These are phyloP conservation scores for Microctonus hyperodae DNA, from an alignment of 2,888 invertebrate species.

Conservation along the genomic window DNA sequence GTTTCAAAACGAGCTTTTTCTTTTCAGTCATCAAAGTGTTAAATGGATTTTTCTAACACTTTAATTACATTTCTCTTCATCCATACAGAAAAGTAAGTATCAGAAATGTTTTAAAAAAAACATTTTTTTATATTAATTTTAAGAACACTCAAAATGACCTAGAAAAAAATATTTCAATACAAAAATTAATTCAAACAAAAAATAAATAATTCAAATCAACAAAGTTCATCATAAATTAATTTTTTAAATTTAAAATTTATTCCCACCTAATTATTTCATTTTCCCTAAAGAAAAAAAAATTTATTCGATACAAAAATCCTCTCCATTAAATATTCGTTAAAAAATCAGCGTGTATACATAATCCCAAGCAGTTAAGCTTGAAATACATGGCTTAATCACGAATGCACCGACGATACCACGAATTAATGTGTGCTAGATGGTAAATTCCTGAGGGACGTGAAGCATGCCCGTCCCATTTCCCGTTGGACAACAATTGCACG, in stretches of 20 bases:
- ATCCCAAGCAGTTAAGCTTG: conserved; percentile 17
- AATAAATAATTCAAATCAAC: too few relatives aligned
- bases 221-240: too few relatives aligned
- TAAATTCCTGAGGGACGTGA: conserved; percentile 32
- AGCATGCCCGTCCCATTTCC: conserved; percentile 16
- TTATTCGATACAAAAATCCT: neutral
- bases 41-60: neutral
- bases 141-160: too few relatives aligned
- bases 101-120: neutral
- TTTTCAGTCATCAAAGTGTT: conserved; percentile 7
- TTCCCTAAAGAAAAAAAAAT: conserved; percentile 1
- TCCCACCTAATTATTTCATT: too few relatives aligned
- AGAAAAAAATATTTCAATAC: too few relatives aligned
- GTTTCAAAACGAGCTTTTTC: neutral
- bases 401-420: conserved; percentile 35
- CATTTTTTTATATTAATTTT: too few relatives aligned
- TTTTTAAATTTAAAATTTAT: too few relatives aligned
- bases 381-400: conserved; percentile 36
- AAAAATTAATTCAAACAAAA: too few relatives aligned
- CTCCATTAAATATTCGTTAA: neutral
- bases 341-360: neutral
- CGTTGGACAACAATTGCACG: neutral
- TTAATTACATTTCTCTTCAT: neutral
- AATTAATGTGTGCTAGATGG: conserved; percentile 35
- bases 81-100: neutral